Percentiles rank a stretch among this genome's conserved stretches.
Evolutionary conservation across 23 tunicate species (phyloP).

Genomic region (Phallusia fumigata): DNA sequence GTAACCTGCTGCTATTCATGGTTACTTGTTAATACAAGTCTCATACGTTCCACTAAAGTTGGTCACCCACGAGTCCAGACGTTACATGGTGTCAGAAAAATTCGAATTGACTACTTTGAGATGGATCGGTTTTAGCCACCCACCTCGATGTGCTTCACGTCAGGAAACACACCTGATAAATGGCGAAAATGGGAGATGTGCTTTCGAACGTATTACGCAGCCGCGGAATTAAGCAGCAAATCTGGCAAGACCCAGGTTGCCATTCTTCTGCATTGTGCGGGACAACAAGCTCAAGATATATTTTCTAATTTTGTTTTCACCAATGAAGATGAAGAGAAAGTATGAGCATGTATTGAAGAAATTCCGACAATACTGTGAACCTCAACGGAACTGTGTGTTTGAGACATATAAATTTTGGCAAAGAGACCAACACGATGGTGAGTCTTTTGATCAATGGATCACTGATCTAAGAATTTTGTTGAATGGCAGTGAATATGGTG

Average conservation of each 20-base stretch:
- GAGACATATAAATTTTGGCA: background rate
- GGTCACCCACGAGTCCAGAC: no score
- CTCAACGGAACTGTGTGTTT: background rate
- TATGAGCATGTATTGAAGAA: background rate
- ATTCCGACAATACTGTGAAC: background rate
- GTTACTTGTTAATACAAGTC: no score
- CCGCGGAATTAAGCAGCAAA: background rate
- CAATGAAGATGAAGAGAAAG: background rate
- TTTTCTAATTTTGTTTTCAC: background rate
- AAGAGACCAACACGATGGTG: background rate
- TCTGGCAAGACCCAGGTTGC: background rate
- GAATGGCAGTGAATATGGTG: background rate
- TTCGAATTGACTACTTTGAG: no score
- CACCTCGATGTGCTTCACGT: constrained; percentile 1
- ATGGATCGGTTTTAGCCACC: no score
- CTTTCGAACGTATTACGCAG: background rate
- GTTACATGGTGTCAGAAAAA: no score
- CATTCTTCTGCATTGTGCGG: background rate
- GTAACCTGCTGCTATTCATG: no score
- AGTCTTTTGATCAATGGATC: background rate
- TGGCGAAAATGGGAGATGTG: no score
- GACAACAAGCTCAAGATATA: background rate
- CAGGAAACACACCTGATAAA: background rate
- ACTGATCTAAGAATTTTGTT: background rate
- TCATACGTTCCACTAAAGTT: no score